Conservation (phyloP, 1,140 invertebrate genomes). For the Spodoptera frugiperda region DNA sequence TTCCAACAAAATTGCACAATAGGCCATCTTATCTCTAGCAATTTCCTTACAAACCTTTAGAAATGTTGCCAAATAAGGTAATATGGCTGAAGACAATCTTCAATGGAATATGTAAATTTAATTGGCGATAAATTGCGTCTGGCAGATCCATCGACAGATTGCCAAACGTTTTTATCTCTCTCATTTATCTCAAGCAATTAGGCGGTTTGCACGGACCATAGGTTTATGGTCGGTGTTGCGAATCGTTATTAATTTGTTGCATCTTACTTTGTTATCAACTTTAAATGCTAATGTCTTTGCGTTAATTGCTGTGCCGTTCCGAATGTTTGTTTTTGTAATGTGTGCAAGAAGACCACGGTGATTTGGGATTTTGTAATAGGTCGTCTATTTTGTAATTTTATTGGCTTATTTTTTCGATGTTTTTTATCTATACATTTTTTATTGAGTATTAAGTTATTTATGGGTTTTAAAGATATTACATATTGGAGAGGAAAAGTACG, state of each 20-base stretch:
- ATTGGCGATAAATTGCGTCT: slow-evolving; percentile 35
- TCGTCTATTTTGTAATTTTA: not conserved
- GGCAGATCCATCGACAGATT: slow-evolving; percentile 30
- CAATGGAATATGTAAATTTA: slow-evolving; percentile 41
- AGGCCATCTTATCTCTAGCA: slow-evolving; percentile 5
- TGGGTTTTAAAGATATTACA: too few relatives aligned
- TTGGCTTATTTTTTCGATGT: too few relatives aligned
- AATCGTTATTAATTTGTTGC: slow-evolving; percentile 35
- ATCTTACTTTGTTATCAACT: not conserved
- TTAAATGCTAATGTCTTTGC: slow-evolving; percentile 4
- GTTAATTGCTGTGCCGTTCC: slow-evolving; percentile 1
- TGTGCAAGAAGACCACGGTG: not conserved
- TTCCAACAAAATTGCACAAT: slow-evolving; percentile 22
- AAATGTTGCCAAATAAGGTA: slow-evolving; percentile 8
- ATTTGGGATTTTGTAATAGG: not conserved
- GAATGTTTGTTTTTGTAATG: slow-evolving; percentile 22
- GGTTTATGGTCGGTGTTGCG: slow-evolving; percentile 36
- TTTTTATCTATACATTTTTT: too few relatives aligned
- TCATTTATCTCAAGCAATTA: slow-evolving; percentile 44
- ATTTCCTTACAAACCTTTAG: slow-evolving; percentile 32
- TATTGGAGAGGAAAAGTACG: too few relatives aligned
- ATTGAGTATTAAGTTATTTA: too few relatives aligned
- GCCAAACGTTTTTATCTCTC: slow-evolving; percentile 26
- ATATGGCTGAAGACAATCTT: slow-evolving; percentile 11
- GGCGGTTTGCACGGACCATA: slow-evolving; percentile 32